phyloP scores from a whole-genome alignment of 2,888 invertebrate genomes.

The Protophormia terraenovae region DNA sequence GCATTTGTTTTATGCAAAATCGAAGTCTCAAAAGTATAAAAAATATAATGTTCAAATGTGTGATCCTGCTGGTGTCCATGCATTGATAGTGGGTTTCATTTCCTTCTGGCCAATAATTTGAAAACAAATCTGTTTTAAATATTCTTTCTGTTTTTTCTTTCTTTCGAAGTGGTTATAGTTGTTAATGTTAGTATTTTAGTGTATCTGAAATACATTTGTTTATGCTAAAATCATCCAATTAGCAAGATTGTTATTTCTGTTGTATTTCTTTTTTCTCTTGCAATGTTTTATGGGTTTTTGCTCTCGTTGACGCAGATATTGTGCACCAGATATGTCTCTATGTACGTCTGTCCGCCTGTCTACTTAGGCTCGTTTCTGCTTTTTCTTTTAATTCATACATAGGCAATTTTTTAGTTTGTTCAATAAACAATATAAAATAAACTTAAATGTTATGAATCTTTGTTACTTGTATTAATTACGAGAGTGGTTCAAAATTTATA shows the following conservation, averaged over 20 bases:
- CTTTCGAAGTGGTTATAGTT: not conserved
- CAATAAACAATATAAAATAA: slow-evolving; percentile 46
- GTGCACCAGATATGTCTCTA: slow-evolving; percentile 56
- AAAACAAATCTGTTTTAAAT: slow-evolving; percentile 41
- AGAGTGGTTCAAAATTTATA: not conserved
- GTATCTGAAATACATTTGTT: slow-evolving; percentile 80
- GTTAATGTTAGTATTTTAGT: slow-evolving; percentile 24
- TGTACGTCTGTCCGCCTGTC: slow-evolving; percentile 48
- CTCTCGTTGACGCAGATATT: slow-evolving; percentile 55
- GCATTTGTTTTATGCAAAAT: slow-evolving; percentile 49
- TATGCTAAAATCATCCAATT: slow-evolving; percentile 82
- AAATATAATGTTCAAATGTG: not conserved
- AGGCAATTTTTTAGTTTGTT: slow-evolving; percentile 56
- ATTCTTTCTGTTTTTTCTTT: not conserved
- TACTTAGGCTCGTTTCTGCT: slow-evolving; percentile 45
- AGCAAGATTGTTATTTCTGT: slow-evolving; percentile 82
- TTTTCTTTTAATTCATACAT: slow-evolving; percentile 8
- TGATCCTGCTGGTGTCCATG: not conserved
- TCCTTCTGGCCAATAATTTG: slow-evolving; percentile 39
- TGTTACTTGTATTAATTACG: not conserved
- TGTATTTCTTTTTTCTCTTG: slow-evolving; percentile 76
- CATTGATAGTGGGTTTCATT: not conserved
- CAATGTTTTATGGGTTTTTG: slow-evolving; percentile 38
- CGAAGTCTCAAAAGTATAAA: slow-evolving; percentile 20
- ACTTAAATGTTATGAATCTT: slow-evolving; percentile 59